These are phyloP conservation scores for Dryadula phaetusa DNA, from an alignment of 2,888 invertebrate genomes.

Conservation along the genomic window DNA sequence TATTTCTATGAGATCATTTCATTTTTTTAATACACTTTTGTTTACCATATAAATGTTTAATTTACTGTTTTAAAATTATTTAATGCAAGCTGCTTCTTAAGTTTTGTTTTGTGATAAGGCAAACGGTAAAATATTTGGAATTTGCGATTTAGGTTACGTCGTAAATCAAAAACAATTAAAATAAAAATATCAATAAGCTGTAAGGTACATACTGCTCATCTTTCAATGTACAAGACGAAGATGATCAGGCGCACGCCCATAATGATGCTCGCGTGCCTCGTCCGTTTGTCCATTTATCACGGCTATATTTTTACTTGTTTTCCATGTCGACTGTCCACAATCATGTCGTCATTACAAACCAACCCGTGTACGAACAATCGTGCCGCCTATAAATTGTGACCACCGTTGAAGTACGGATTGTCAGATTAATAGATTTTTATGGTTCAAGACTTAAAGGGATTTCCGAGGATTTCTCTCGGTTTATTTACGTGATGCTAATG, in stretches of 20 bases:
- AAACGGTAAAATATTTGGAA: not conserved
- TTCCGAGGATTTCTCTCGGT: constrained; percentile 48
- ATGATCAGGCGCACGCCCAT: constrained; percentile 55
- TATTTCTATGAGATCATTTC: not conserved
- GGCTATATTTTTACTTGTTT: constrained; percentile 78
- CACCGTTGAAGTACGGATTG: constrained; percentile 73
- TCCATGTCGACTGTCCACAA: constrained; percentile 77
- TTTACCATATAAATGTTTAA: not conserved
- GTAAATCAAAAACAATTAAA: constrained; percentile 15
- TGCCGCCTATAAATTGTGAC: constrained; percentile 78
- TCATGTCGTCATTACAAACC: constrained; percentile 81
- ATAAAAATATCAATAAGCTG: constrained; percentile 26
- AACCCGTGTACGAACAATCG: constrained; percentile 68
- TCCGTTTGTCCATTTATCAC: constrained; percentile 72
- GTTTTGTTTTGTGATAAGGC: not conserved
- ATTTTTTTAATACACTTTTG: not conserved
- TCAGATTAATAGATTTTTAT: constrained; percentile 75
- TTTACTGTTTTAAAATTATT: not conserved
- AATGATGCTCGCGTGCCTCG: constrained; percentile 74
- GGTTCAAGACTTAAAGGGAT: constrained; percentile 59
- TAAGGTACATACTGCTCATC: constrained; percentile 47
- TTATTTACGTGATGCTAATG: constrained; percentile 49
- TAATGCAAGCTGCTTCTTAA: not conserved
- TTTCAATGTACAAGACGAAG: constrained; percentile 47
- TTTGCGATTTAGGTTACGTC: not conserved